Percentiles rank a stretch among this genome's conserved stretches.
phyloP scores from a whole-genome alignment of 2,113 vertebrate genomes.

The Ciconia boyciana region DNA sequence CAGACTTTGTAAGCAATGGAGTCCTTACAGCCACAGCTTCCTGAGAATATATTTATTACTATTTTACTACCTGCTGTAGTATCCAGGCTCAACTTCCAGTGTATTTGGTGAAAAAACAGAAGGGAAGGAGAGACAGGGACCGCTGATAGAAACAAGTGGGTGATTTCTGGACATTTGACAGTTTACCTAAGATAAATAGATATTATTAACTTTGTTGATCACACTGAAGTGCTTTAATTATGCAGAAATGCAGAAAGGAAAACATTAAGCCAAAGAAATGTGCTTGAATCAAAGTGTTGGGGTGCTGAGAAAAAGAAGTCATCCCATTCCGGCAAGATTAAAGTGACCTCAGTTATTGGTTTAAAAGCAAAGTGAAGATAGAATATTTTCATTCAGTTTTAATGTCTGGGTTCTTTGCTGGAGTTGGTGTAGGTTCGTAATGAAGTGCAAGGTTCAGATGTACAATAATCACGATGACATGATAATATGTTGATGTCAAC shows the following conservation, averaged over 20 bases:
- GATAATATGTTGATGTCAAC: background rate
- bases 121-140: background rate
- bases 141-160: background rate
- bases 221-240: constrained; percentile 4
- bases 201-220: constrained; percentile 19
- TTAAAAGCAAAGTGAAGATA: background rate
- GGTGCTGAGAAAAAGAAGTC: background rate
- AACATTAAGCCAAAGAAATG: constrained; percentile 8
- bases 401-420: background rate
- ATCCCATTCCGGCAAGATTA: background rate
- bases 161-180: background rate
- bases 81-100: constrained; percentile 18
- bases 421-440: background rate
- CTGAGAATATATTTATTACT: constrained; percentile 55
- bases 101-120: constrained; percentile 4
- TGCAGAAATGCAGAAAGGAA: constrained; percentile 14
- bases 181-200: background rate
- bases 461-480: background rate
- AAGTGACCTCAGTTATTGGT: background rate
- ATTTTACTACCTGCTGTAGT: constrained; percentile 39
- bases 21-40: constrained; percentile 54
- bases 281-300: background rate
- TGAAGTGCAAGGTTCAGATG: background rate
- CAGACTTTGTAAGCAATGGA: constrained; percentile 40
- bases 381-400: background rate